A percentile compares a stretch with the other conserved stretches of the same genome.
phyloP scores from a whole-genome alignment of 2,113 vertebrate species.

The Triplophysa tibetana region DNA sequence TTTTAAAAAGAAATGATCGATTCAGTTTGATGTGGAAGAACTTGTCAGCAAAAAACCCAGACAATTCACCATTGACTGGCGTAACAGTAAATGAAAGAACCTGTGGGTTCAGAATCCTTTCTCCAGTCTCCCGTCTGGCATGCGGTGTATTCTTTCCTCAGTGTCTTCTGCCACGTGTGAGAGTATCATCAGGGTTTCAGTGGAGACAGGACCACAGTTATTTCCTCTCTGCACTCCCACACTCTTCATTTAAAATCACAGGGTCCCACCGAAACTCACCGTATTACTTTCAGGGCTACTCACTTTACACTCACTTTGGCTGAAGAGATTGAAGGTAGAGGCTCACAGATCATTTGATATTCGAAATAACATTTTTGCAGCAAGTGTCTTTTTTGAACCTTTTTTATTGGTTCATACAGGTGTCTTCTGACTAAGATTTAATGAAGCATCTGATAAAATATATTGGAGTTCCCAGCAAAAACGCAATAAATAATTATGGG shows the following conservation, averaged over 20 bases:
- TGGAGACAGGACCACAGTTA: constrained; percentile 18
- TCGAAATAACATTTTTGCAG: not conserved
- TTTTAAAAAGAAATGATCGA: too few relatives aligned
- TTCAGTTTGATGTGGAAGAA: too few relatives aligned
- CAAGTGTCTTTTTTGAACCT: not conserved
- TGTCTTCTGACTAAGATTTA: not conserved
- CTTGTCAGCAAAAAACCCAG: too few relatives aligned
- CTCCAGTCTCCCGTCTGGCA: too few relatives aligned
- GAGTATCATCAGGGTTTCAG: constrained; percentile 42
- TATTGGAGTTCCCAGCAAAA: too few relatives aligned
- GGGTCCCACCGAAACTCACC: constrained; percentile 30
- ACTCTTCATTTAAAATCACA: constrained; percentile 44
- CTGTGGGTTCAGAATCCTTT: too few relatives aligned
- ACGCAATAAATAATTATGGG: too few relatives aligned
- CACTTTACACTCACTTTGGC: constrained; percentile 17
- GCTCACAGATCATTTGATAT: not conserved
- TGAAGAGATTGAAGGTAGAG: not conserved
- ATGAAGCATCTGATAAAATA: not conserved
- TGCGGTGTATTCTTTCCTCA: not conserved
- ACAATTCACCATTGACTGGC: too few relatives aligned
- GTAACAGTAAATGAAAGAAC: too few relatives aligned
- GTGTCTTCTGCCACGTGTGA: constrained; percentile 27
- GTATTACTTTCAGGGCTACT: constrained; percentile 31
- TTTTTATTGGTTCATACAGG: not conserved
- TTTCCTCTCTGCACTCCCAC: constrained; percentile 48